These are phyloP conservation scores for Benitochromis conjunctus DNA, from an alignment of 2,113 vertebrate species.

Conservation along the genomic window DNA sequence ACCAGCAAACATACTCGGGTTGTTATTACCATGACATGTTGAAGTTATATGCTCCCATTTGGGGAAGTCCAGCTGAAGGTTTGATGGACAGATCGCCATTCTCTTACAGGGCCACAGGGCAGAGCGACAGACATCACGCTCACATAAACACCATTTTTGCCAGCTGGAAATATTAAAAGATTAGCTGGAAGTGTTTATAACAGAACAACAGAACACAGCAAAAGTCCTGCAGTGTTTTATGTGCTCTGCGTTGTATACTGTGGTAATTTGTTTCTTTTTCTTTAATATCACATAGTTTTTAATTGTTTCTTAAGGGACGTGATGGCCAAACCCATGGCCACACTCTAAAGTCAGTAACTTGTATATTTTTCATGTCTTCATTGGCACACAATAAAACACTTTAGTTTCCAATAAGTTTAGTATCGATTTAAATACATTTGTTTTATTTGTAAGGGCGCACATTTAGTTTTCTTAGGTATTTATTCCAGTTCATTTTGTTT, in stretches of 20 bases:
- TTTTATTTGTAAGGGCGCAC: too few species aligned
- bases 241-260: background rate
- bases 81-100: background rate
- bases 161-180: background rate
- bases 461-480: too few species aligned
- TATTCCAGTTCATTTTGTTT: too few species aligned
- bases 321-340: too few species aligned
- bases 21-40: background rate
- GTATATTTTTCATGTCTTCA: too few species aligned
- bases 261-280: too few species aligned
- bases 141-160: background rate
- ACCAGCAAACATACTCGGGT: background rate
- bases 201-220: background rate
- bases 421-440: too few species aligned
- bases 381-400: too few species aligned
- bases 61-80: background rate
- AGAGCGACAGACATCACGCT: background rate
- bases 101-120: background rate
- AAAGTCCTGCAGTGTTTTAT: background rate
- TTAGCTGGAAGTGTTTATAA: background rate
- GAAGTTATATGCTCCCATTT: background rate
- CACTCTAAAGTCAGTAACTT: too few species aligned
- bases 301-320: too few species aligned
- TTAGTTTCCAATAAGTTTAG: too few species aligned
- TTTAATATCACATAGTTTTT: background rate